phyloP scores from a whole-genome alignment of 2,113 vertebrate species.

The Atractosteus spatula region DNA sequence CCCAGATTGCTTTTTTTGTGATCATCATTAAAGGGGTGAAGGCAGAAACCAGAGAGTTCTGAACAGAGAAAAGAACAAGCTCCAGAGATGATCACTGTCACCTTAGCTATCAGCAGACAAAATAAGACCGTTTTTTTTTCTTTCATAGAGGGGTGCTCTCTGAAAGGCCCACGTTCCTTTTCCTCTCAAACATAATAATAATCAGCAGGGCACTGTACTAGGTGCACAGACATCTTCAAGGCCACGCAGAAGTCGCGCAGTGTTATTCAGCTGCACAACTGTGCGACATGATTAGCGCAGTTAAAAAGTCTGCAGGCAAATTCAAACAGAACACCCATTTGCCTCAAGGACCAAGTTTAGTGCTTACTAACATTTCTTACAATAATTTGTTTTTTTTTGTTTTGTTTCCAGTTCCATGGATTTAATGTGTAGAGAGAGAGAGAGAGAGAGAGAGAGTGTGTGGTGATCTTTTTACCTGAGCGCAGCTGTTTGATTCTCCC shows the following conservation, averaged over 20 bases:
- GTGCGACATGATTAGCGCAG: conserved; percentile 46
- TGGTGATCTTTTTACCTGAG: conserved; percentile 77
- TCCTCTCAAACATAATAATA: neutral
- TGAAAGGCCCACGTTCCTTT: neutral
- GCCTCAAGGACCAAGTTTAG: neutral
- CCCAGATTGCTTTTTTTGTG: neutral
- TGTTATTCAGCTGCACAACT: conserved; percentile 51
- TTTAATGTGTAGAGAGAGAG: neutral
- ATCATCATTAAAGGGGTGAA: neutral
- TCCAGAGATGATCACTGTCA: neutral
- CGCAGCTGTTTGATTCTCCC: conserved; percentile 94
- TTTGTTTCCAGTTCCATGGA: conserved; percentile 26
- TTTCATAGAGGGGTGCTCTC: neutral
- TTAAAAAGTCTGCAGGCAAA: conserved; percentile 22
- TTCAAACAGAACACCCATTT: neutral
- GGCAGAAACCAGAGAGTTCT: neutral
- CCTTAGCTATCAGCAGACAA: neutral
- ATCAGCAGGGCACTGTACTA: conserved; percentile 53
- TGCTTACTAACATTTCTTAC: neutral
- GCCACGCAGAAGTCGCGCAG: conserved; percentile 55
- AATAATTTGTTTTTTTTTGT: neutral
- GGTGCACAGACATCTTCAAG: conserved; percentile 53
- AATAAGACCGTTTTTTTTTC: neutral
- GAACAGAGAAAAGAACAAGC: neutral
- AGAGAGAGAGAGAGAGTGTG: neutral